Evolutionary conservation across 2,888 invertebrate species (phyloP).

Genomic region (Callyntrura sp.): DNA sequence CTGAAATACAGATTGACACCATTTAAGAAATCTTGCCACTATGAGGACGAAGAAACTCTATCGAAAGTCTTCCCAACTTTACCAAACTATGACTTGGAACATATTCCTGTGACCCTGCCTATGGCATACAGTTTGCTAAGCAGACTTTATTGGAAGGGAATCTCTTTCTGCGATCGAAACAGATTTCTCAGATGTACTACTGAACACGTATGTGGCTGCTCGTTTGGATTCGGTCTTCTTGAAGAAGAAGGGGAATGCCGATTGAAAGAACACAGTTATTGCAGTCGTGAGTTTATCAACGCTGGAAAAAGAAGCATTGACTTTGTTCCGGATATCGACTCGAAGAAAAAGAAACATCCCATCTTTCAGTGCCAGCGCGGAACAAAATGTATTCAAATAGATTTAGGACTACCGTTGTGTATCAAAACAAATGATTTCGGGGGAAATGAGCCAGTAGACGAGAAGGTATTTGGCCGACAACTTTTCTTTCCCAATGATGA

Average conservation of each 20-base stretch:
- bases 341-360: neutral
- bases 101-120: neutral
- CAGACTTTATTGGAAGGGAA: constrained; percentile 48
- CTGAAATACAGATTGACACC: constrained; percentile 13
- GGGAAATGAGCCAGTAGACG: neutral
- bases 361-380: constrained; percentile 32
- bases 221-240: constrained; percentile 28
- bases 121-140: constrained; percentile 25
- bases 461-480: neutral
- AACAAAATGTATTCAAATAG: constrained; percentile 46
- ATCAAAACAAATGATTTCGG: neutral
- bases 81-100: constrained; percentile 8
- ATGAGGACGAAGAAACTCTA: constrained; percentile 31
- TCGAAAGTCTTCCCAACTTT: constrained; percentile 44
- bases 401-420: constrained; percentile 51
- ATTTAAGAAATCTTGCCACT: constrained; percentile 7
- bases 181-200: constrained; percentile 32
- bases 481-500: constrained; percentile 1
- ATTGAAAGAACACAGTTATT: constrained; percentile 50
- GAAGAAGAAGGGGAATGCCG: constrained; percentile 57
- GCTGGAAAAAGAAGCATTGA: neutral
- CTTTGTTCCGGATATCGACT: neutral
- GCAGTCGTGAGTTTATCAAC: constrained; percentile 5
- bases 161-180: constrained; percentile 56
- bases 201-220: constrained; percentile 46